phyloP scores from a whole-genome alignment of 2,888 invertebrate species.

The Brachypterus glaber region DNA sequence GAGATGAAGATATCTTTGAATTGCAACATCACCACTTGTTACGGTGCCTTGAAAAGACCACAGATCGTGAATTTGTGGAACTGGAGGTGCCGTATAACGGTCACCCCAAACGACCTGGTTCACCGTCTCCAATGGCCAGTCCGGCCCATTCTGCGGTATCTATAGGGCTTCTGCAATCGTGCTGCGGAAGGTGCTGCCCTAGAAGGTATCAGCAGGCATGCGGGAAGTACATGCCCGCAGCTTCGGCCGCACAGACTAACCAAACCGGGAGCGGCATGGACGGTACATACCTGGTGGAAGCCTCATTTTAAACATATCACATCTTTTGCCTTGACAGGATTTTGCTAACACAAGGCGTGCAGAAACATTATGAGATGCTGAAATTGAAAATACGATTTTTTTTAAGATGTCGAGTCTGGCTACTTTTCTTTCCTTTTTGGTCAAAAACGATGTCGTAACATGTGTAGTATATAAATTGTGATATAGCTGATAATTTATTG shows the following conservation, averaged over 20 bases:
- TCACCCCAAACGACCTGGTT: slow-evolving; percentile 83
- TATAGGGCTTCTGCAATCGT: slow-evolving; percentile 63
- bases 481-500: slow-evolving; percentile 11
- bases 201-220: slow-evolving; percentile 84
- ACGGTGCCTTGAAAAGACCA: slow-evolving; percentile 95
- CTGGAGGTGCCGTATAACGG: slow-evolving; percentile 92
- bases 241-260: slow-evolving; percentile 69
- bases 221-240: slow-evolving; percentile 80
- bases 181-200: slow-evolving; percentile 75
- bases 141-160: slow-evolving; percentile 69
- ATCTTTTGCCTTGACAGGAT: slow-evolving; percentile 1
- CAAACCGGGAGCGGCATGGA: slow-evolving; percentile 76
- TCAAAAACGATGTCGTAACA: slow-evolving; percentile 8
- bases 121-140: slow-evolving; percentile 78
- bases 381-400: too few relatives aligned
- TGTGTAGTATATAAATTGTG: slow-evolving; percentile 15
- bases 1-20: slow-evolving; percentile 96
- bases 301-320: slow-evolving; percentile 54
- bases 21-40: slow-evolving; percentile 97
- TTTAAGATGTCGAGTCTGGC: slow-evolving; percentile 4
- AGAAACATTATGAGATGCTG: too few relatives aligned
- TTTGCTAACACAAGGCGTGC: not conserved
- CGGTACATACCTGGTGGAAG: slow-evolving; percentile 76
- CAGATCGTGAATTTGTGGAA: slow-evolving; percentile 96
- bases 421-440: slow-evolving; percentile 3